Evolutionary conservation across 1,140 invertebrate species (phyloP).

Genomic region (Drosophila ogumai): DNA sequence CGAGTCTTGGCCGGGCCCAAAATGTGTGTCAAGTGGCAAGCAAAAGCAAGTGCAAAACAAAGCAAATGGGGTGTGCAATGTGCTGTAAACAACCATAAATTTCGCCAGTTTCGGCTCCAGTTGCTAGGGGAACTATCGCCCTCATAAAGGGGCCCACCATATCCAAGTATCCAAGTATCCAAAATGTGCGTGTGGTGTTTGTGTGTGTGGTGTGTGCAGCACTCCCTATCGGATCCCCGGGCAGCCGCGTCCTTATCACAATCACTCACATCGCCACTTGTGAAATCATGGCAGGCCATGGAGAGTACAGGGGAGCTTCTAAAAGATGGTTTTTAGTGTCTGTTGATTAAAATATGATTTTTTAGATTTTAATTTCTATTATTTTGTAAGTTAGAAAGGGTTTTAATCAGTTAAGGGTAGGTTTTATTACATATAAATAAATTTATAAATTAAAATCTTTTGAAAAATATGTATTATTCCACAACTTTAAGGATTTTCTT

Average conservation of each 20-base stretch:
- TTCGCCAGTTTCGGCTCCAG: constrained; percentile 45
- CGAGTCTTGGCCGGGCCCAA: constrained; percentile 43
- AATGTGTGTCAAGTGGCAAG: constrained; percentile 73
- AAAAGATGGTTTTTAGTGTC: too few species aligned
- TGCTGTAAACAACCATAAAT: constrained; percentile 82
- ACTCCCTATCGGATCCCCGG: constrained; percentile 23
- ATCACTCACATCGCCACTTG: constrained; percentile 80
- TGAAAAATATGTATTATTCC: too few species aligned
- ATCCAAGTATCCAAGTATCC: constrained; percentile 11
- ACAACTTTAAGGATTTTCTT: too few species aligned
- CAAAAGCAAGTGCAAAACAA: constrained; percentile 72
- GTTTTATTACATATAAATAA: background rate
- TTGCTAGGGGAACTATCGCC: constrained; percentile 61
- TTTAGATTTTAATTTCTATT: background rate
- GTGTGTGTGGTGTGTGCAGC: constrained; percentile 4
- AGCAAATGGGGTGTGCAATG: constrained; percentile 83
- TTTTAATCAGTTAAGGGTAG: too few species aligned
- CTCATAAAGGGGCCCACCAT: constrained; percentile 57
- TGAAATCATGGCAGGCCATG: constrained; percentile 53
- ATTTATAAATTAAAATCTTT: background rate
- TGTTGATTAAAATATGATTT: background rate
- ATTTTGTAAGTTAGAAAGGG: background rate
- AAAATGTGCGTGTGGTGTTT: background rate
- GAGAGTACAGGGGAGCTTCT: constrained; percentile 13
- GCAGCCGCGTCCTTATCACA: constrained; percentile 67